Percentiles rank a stretch among this genome's conserved stretches.
These are phyloP conservation scores for Lasioglossum baleicum DNA, from an alignment of 1,140 invertebrate species.

Conservation along the genomic window DNA sequence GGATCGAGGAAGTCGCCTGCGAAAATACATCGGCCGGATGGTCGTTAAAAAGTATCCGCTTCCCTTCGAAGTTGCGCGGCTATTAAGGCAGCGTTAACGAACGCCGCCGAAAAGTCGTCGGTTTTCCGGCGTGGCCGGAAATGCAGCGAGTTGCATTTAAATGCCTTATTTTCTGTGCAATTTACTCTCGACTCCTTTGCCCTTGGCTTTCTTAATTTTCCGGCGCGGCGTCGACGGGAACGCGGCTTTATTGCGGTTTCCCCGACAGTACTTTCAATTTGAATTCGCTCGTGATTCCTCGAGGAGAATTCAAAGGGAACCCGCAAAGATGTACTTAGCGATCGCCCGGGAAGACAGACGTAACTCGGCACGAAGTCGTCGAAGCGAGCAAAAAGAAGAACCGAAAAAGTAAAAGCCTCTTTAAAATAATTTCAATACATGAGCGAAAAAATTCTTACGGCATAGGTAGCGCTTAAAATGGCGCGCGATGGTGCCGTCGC, in stretches of 20 bases:
- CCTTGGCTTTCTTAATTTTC: not conserved
- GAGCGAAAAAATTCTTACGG: too few relatives aligned
- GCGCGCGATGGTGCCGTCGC: too few relatives aligned
- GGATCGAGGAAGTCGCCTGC: not conserved
- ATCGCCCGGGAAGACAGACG: too few relatives aligned
- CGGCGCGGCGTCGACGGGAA: not conserved
- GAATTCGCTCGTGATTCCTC: not conserved
- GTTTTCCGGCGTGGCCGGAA: slow-evolving; percentile 17
- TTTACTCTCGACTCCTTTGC: slow-evolving; percentile 22
- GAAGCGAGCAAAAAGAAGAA: too few relatives aligned
- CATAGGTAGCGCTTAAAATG: too few relatives aligned
- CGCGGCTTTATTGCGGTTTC: not conserved
- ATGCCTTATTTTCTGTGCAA: slow-evolving; percentile 36
- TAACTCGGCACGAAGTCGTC: too few relatives aligned
- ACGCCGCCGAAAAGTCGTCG: not conserved
- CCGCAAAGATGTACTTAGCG: not conserved
- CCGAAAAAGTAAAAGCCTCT: too few relatives aligned
- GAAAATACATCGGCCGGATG: not conserved
- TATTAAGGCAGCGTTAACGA: slow-evolving; percentile 34
- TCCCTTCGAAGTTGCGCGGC: slow-evolving; percentile 5
- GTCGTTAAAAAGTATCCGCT: slow-evolving; percentile 16
- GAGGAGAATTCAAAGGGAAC: not conserved
- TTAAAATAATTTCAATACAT: too few relatives aligned
- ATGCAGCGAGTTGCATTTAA: slow-evolving; percentile 30
- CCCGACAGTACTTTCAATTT: slow-evolving; percentile 5